These are phyloP conservation scores for Ommatoiulus sabulosus DNA, from an alignment of 2,888 invertebrate genomes.

Conservation along the genomic window DNA sequence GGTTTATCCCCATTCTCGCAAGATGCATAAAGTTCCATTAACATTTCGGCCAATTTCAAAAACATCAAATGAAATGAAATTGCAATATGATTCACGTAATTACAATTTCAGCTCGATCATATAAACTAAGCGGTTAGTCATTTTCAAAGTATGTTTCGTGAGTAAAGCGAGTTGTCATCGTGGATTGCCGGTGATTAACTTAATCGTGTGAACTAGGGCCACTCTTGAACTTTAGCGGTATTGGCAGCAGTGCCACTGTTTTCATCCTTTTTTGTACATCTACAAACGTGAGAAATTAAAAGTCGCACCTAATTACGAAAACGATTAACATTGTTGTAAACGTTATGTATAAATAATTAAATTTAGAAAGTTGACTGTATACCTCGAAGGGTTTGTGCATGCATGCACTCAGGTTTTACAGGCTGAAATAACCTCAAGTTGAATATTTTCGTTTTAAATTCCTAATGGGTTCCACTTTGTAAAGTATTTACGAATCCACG, in stretches of 20 bases:
- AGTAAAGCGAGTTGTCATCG: slow-evolving; percentile 4
- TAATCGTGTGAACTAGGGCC: slow-evolving; percentile 29
- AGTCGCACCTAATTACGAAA: slow-evolving; percentile 39
- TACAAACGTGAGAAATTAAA: slow-evolving; percentile 40
- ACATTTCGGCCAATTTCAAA: neutral
- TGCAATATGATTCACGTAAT: slow-evolving; percentile 27
- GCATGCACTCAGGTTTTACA: neutral
- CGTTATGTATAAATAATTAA: slow-evolving; percentile 24
- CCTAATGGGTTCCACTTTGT: neutral
- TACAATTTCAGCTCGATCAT: neutral
- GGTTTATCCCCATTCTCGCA: too few species aligned
- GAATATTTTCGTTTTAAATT: neutral
- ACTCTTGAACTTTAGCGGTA: slow-evolving; percentile 24
- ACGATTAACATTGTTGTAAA: slow-evolving; percentile 22
- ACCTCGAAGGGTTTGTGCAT: neutral
- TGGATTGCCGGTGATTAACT: slow-evolving; percentile 13
- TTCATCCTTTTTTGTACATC: neutral
- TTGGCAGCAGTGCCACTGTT: slow-evolving; percentile 12
- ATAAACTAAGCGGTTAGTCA: slow-evolving; percentile 36
- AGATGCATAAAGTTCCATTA: too few species aligned
- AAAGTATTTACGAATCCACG: neutral
- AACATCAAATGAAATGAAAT: neutral
- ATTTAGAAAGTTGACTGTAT: neutral
- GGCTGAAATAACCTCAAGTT: neutral
- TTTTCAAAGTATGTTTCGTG: neutral